phyloP scores from a whole-genome alignment of 1,140 invertebrate species.

The Melipona quadrifasciata region DNA sequence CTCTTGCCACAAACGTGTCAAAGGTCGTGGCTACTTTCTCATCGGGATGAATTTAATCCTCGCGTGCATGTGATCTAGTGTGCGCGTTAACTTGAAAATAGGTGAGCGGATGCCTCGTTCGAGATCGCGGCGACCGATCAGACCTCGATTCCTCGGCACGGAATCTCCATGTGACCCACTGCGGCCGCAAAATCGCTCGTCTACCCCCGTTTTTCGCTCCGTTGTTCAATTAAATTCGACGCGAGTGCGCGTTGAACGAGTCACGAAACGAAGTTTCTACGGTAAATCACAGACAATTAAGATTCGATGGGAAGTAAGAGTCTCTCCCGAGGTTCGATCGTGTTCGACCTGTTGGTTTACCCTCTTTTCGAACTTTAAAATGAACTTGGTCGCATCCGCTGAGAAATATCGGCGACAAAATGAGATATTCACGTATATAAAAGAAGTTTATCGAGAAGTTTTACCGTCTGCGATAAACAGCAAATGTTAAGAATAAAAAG shows the following conservation, averaged over 20 bases:
- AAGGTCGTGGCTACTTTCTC: slow-evolving; percentile 62
- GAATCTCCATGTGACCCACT: slow-evolving; percentile 44
- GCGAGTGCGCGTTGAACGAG: neutral
- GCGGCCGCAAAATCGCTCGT: neutral
- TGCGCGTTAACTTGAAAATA: slow-evolving; percentile 17
- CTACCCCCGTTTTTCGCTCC: neutral
- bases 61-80: slow-evolving; percentile 15
- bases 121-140: slow-evolving; percentile 26
- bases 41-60: slow-evolving; percentile 46
- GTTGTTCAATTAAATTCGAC: neutral
- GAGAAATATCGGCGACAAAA: too few relatives aligned
- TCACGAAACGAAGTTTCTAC: neutral
- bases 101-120: slow-evolving; percentile 16
- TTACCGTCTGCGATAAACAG: too few relatives aligned
- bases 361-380: neutral
- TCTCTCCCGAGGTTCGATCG: neutral
- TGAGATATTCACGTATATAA: too few relatives aligned
- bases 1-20: slow-evolving; percentile 38
- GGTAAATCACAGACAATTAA: neutral
- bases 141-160: slow-evolving; percentile 28
- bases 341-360: neutral
- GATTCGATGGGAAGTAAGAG: neutral
- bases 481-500: too few relatives aligned
- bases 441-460: too few relatives aligned
- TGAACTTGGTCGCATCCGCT: too few relatives aligned